Evolutionary conservation across 2,888 invertebrate species (phyloP), one percentile per base, ranked within the genome.

Genomic region (Sialis lutaria): DNA sequence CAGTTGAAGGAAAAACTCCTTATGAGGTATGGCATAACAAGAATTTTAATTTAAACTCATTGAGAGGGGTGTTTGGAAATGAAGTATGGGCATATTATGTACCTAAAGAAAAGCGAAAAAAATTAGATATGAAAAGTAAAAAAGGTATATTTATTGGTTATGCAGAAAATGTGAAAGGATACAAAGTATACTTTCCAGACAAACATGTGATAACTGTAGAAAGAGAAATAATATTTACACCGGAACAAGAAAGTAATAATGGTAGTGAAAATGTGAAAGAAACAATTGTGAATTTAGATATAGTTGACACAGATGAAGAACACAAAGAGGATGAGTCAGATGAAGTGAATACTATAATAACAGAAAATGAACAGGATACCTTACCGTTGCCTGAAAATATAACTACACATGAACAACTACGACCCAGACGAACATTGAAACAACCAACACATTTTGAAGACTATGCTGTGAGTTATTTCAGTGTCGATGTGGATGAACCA

Each of bases 401-500:
- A 32, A 45, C 32, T 39, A 40, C 37, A 46, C 33, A 40, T 45
- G 33, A 46, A 41, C 9, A 42, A 12, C 33, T 41, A 35, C 10
- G 41, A 33, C 46, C 46, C 10, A 12, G n/a, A 5, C n/a, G 22
- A 10, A 43, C 10, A 43, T 42, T 47, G 12, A 44, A 43, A 39
- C 22, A 33, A 7, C 47, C 47, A 42, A 37, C 6, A 30, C 8
- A 9, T 22, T n/a, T 35, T 13, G 47, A 47, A n/a, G 35, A 13
- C 42, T 41, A 47, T 37, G 5, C 42, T 35, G 35, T 35, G 9
- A 30, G 43, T 13, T 47, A 35, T 30, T 47, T 47, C 30, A 42
- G 42, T n/a, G 41, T 47, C 8, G 47, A 47, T 13, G 33, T 8
- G 8, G 42, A 47, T 42, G 47, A 47, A 22, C 47, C 10, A 10